Base-by-base conservation (phyloP, 2,797 vertebrate species). In the Enteromius trimaculatus region DNA sequence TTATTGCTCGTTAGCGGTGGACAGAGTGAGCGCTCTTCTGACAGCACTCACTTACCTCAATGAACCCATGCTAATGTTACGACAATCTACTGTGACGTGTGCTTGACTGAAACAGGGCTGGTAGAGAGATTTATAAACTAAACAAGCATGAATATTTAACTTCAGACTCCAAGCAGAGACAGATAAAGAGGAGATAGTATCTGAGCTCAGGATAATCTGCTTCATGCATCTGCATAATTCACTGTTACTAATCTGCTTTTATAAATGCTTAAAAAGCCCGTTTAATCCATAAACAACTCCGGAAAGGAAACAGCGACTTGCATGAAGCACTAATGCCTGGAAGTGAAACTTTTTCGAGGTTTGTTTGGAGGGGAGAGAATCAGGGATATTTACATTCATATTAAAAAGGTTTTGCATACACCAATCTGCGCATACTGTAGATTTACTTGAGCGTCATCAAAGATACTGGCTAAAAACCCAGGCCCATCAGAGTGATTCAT, bases 201-300 rank as follows among this genome's bases (percentile, higher is more conserved):
- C 93, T 92, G 88, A 88, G 90, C 86, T 86, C 77, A 70, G 91
- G 89, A 94, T 95, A 94, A 95, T 95, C 93, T 94, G 91, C 91
- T 90, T 91, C 92, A 94, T 92, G 92, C 93, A 94, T 94, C 92
- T 95, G 93, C 93, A 95, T 95, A 95, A 95, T 94, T 95, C 88
- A 88, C 92, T 93, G 92, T 94, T 91, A 93, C 94, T 94, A 94
- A 95, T 94, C 94, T 95, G 87, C 92, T 94, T 93, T 88, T 87
- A 87, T 60, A 83, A 83, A 78, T 71, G 82, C 82, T 60, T 69
- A 62, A 78, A 93, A 92, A 92, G 88, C 90, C 89, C 86, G 90
- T 92, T 93, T 90, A 83, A 88, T 90, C 89, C 90, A 92, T 92
- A 95, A 94, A 93, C 91, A 92, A 90, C 88, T 93, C 87, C 34